These are phyloP conservation scores for Lepidochitona cinerea DNA, from an alignment of 2,888 invertebrate species.

Conservation along the genomic window DNA sequence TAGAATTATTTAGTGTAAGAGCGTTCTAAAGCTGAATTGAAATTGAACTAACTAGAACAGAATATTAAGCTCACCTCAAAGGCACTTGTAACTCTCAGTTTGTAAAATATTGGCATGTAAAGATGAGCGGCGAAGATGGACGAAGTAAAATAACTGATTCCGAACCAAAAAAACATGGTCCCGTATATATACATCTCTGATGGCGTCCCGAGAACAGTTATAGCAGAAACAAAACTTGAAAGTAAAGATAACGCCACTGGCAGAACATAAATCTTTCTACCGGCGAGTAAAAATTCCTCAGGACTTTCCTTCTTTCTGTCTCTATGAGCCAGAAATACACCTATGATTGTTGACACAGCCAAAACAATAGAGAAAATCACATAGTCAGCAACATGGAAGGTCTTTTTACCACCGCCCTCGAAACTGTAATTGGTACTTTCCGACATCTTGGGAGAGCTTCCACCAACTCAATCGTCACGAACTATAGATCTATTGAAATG, in stretches of 20 bases:
- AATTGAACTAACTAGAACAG: not conserved
- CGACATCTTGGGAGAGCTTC: not conserved
- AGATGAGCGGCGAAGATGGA: conserved; percentile 48
- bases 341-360: conserved; percentile 50
- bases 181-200: conserved; percentile 60
- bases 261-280: conserved; percentile 50
- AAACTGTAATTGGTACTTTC: conserved; percentile 22
- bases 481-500: too few species aligned
- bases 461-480: not conserved
- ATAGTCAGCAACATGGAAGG: conserved; percentile 47
- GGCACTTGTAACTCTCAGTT: conserved; percentile 46
- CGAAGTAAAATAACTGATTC: conserved; percentile 50
- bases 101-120: conserved; percentile 50
- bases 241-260: conserved; percentile 62
- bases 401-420: conserved; percentile 26
- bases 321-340: conserved; percentile 52
- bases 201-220: conserved; percentile 60
- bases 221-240: conserved; percentile 65
- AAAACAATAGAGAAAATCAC: conserved; percentile 48
- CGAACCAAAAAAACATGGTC: conserved; percentile 54
- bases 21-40: not conserved
- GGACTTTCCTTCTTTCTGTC: conserved; percentile 47
- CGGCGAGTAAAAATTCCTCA: conserved; percentile 55
- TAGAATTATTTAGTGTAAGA: too few species aligned
- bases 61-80: conserved; percentile 40